Base-by-base conservation (phyloP, 1,140 invertebrate species). In the Saccostrea cuccullata region DNA sequence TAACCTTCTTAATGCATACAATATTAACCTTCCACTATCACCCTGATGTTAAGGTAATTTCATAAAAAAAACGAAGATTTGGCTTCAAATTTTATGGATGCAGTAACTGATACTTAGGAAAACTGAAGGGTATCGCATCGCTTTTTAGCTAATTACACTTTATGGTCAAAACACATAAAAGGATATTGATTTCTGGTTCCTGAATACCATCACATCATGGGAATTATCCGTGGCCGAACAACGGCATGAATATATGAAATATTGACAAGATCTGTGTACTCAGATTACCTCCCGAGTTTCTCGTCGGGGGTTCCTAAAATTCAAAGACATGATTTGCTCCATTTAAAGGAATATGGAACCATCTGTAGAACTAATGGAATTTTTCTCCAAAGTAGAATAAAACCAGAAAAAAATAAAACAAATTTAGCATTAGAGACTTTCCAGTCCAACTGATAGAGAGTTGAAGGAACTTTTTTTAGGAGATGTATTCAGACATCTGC, bases 141-240 rank as follows among this genome's bases (percentile, higher is more conserved):
- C 70, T 30, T 64, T 77, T 77, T 30, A 77, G 70, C 70, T 77
- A 77, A 77, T 77, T 77, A 77, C 26, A 77, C 70, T 77, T 77
- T 77, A 77, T 77, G 70, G 70, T 77, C 70, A 77, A 77, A 77
- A 77, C 70, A 77, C 70, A 77, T 77, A 77, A 77, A 77, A 36
- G 70, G 58, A 26, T 77, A 77, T 77, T 77, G 70, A 77, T 77
- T 77, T 77, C 26, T 77, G 70, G 70, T 77, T 77, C 70, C 30
- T 26, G 26, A 77, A 77, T 77, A 77, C 70, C 70, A 30, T 17
- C 12, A 26, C 70, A 77, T 30, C 70, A 77, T 6, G 70, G 70
- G 70, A 77, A 77, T 77, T 30, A 36, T 77, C 26, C 30, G 70
- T 36, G 70, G 70, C 70, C 70, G 26, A 77, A 77, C 70, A 77